Base-by-base conservation (phyloP, 2,797 vertebrate species). In the Pyrocephalus nanus region DNA sequence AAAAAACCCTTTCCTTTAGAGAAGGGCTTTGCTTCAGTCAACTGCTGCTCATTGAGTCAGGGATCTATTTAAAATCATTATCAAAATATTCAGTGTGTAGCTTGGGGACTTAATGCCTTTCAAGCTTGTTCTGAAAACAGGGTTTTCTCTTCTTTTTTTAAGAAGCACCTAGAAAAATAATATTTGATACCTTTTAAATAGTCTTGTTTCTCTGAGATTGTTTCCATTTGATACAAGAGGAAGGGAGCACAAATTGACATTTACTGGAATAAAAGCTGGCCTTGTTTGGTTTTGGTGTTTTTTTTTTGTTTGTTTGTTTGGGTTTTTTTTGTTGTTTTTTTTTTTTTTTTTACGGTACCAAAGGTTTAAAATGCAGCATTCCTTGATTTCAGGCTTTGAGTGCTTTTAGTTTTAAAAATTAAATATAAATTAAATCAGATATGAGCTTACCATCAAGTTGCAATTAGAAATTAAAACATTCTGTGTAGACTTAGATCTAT, bases 261-360 rank as follows among this genome's bases (percentile, higher is more conserved):
- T 92, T 70, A 40, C 19, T 75, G 54, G 19, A 55, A 65, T 36
- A 82, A 69, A 66, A 60, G 4, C 25, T 58, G 17, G 1, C 62
- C 27, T 79, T 14, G 25, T 0, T 0, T 48, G 11, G 19, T n/a
- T 38, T 38, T 38, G 36, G 36, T 5, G 12, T 5, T 45, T 32
- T 64, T 38, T 60, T 32, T 47, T n/a, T n/a, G n/a, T n/a, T n/a
- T n/a, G n/a, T n/a, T n/a, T n/a, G n/a, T n/a, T n/a, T n/a, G n/a
- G n/a, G n/a, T n/a, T n/a, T n/a, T n/a, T n/a, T n/a, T n/a, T n/a
- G n/a, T n/a, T n/a, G n/a, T n/a, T n/a, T n/a, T n/a, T n/a, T n/a
- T n/a, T n/a, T n/a, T n/a, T n/a, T n/a, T 64, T 38, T 60, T 32
- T 47, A 27, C 3, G 1, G 15, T 58, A 14, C 18, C n/a, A 18